Conservation (phyloP, 92 coral and sea anemone species). For the Umimayanthus chanpuru region DNA sequence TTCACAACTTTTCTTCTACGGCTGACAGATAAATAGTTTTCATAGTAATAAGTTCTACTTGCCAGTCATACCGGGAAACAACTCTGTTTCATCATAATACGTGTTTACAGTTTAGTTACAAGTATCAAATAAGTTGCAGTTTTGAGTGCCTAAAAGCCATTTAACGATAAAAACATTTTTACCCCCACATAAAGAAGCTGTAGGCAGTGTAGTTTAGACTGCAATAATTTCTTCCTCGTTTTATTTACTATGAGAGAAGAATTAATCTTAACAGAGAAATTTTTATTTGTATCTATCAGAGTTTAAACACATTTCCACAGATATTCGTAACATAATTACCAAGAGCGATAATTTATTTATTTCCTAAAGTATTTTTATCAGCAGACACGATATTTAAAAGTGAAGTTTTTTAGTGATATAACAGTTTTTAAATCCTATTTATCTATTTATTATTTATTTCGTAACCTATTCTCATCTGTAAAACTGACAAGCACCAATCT, state of each 20-base stretch:
- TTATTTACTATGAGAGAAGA: background rate
- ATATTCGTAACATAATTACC: background rate
- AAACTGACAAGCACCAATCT: background rate
- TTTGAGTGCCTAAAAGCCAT: background rate
- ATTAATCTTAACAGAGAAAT: background rate
- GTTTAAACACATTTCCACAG: background rate
- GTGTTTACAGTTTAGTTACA: background rate
- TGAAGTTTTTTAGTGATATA: constrained; percentile 7
- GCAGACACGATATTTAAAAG: constrained; percentile 1
- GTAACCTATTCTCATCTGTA: background rate
- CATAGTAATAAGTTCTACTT: too few relatives aligned
- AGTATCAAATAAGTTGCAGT: background rate
- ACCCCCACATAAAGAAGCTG: background rate
- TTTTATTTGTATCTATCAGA: background rate
- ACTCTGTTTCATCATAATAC: background rate
- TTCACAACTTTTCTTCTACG: background rate
- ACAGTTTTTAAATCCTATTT: background rate
- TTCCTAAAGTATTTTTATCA: constrained; percentile 26
- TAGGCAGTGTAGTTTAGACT: background rate
- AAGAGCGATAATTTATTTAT: constrained; percentile 8
- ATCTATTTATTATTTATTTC: background rate
- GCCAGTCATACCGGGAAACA: background rate
- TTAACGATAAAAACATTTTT: background rate
- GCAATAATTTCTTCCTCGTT: background rate
- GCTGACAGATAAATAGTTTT: background rate